Conservation (phyloP, 2,113 vertebrate genomes). For the Hystrix brachyura region DNA sequence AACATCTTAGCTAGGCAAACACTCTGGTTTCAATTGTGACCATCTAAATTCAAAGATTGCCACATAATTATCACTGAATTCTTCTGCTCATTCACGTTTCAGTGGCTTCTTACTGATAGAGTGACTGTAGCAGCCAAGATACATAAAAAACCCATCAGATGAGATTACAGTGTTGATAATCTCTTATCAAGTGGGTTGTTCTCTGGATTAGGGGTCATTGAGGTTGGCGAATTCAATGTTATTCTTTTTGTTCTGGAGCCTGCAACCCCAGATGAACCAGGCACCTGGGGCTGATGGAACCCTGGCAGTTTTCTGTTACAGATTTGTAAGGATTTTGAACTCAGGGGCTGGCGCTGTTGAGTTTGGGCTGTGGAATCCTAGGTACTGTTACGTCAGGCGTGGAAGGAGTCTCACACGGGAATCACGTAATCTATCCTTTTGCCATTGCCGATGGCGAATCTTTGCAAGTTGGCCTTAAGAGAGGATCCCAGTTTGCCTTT, state of each 20-base stretch:
- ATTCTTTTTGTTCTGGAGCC: neutral
- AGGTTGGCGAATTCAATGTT: constrained; percentile 62
- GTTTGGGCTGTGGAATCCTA: constrained; percentile 54
- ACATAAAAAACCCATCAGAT: constrained; percentile 83
- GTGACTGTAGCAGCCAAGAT: constrained; percentile 84
- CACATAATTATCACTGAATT: constrained; percentile 85
- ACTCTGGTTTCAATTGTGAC: constrained; percentile 85
- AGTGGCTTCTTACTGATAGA: constrained; percentile 83
- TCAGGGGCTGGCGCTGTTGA: constrained; percentile 60
- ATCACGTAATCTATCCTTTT: too few species aligned
- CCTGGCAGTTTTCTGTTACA: neutral
- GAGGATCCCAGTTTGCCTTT: neutral
- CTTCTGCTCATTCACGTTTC: constrained; percentile 87
- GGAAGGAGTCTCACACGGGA: neutral
- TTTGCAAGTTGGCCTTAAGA: neutral
- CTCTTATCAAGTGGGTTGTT: constrained; percentile 83
- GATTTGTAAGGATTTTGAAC: constrained; percentile 73
- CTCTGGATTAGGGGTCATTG: constrained; percentile 84
- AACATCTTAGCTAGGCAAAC: constrained; percentile 72
- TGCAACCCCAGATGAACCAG: neutral
- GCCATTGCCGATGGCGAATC: neutral
- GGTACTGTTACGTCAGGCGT: neutral
- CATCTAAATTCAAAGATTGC: constrained; percentile 84
- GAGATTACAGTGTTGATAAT: constrained; percentile 85
- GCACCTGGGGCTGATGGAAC: neutral